A percentile compares a stretch with the other conserved stretches of the same genome.
Conservation (phyloP, 1,140 invertebrate genomes). For the Calycopis cecrops region DNA sequence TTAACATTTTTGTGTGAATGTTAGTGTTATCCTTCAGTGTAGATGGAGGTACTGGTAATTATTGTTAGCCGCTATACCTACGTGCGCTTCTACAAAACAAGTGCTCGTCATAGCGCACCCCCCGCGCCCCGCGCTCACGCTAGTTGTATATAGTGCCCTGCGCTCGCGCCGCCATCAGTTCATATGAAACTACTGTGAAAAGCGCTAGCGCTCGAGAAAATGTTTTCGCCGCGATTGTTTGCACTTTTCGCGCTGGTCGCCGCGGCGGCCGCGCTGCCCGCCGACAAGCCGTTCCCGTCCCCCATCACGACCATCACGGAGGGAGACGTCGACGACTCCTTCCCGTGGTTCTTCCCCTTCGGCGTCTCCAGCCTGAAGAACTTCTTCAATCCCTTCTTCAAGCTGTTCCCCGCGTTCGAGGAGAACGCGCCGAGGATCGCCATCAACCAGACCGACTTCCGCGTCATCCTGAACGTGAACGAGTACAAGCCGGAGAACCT, state of each 20-base stretch:
- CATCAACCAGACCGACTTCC: slow-evolving; percentile 53
- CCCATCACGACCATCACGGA: slow-evolving; percentile 46
- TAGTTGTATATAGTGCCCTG: slow-evolving; percentile 58
- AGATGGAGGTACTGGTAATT: slow-evolving; percentile 1
- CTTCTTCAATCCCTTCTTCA: slow-evolving; percentile 53
- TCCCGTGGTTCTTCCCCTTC: slow-evolving; percentile 59
- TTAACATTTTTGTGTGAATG: too few relatives aligned
- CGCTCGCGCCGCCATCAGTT: slow-evolving; percentile 54
- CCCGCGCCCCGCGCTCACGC: slow-evolving; percentile 48
- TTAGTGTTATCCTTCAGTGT: too few relatives aligned
- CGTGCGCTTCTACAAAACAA: slow-evolving; percentile 9
- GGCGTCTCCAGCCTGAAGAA: slow-evolving; percentile 28
- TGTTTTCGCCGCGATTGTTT: slow-evolving; percentile 52
- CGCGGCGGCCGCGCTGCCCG: slow-evolving; percentile 42
- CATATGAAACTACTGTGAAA: slow-evolving; percentile 35
- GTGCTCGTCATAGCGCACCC: slow-evolving; percentile 37
- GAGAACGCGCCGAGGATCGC: slow-evolving; percentile 54
- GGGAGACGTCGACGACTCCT: slow-evolving; percentile 43
- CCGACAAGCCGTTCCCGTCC: slow-evolving; percentile 35
- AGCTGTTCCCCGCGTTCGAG: slow-evolving; percentile 54
- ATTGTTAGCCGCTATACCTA: slow-evolving; percentile 8
- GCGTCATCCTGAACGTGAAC: slow-evolving; percentile 57
- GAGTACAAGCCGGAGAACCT: slow-evolving; percentile 57
- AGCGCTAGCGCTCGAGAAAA: slow-evolving; percentile 36
- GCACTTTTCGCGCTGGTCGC: slow-evolving; percentile 43